A percentile compares a stretch with the other conserved stretches of the same genome.
Conservation (phyloP, 2,113 vertebrate genomes). For the Coryphaenoides rupestris region DNA sequence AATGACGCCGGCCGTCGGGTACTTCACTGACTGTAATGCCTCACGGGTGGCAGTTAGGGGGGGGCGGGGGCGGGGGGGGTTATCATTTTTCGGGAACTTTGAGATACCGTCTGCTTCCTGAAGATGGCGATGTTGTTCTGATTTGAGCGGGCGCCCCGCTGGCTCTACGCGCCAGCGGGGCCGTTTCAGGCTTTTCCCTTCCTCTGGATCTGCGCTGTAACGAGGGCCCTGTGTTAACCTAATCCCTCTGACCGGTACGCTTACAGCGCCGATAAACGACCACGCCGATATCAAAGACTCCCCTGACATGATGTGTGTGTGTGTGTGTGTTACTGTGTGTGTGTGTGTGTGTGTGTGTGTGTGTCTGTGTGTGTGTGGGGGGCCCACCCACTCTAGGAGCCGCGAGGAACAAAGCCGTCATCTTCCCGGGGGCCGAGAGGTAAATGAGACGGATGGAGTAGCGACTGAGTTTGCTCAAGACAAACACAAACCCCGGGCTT, state of each 20-base stretch:
- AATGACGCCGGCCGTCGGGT: too few species aligned
- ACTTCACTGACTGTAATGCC: too few species aligned
- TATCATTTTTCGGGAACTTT: conserved; percentile 7
- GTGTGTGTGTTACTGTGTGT: neutral
- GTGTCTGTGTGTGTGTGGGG: too few species aligned
- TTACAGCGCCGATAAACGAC: conserved; percentile 1
- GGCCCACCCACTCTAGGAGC: neutral
- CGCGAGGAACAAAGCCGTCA: conserved; percentile 25
- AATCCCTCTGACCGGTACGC: conserved; percentile 23
- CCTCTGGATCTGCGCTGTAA: conserved; percentile 58
- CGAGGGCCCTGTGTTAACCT: conserved; percentile 46
- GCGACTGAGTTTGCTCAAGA: conserved; percentile 65
- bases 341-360: too few species aligned
- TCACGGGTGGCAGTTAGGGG: neutral
- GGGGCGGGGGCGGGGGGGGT: too few species aligned
- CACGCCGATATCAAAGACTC: conserved; percentile 39
- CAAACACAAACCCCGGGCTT: conserved; percentile 64
- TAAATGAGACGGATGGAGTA: conserved; percentile 67
- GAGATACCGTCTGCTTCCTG: conserved; percentile 44
- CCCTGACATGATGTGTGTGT: conserved; percentile 12
- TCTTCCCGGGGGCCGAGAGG: conserved; percentile 34
- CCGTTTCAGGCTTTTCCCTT: conserved; percentile 32
- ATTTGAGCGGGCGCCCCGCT: too few species aligned
- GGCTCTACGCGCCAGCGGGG: neutral
- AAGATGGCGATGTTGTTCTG: conserved; percentile 72